These are phyloP conservation scores for Gonocerus acuteangulatus DNA, from an alignment of 2,888 invertebrate species.

Conservation along the genomic window DNA sequence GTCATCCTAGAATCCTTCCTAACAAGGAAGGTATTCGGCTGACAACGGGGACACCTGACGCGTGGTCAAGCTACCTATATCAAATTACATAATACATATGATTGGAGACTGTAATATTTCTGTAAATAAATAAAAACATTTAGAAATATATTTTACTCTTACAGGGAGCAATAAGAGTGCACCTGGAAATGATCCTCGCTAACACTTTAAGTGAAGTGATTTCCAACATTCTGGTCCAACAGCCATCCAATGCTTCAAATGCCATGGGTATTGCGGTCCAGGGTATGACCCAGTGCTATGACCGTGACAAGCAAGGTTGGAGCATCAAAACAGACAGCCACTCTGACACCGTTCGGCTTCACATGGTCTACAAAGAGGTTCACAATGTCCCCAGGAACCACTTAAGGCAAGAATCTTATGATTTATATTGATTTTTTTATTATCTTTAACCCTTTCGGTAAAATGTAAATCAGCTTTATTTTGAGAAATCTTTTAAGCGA, in stretches of 20 bases:
- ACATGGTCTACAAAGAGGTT: slow-evolving; percentile 66
- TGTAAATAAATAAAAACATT: too few species aligned
- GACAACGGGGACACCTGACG: too few species aligned
- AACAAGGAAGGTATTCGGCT: too few species aligned
- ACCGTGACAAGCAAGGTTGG: slow-evolving; percentile 75
- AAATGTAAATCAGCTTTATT: too few species aligned
- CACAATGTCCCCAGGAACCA: slow-evolving; percentile 73
- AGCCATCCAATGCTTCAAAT: slow-evolving; percentile 26
- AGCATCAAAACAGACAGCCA: slow-evolving; percentile 67
- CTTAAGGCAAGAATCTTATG: slow-evolving; percentile 50
- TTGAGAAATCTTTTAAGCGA: too few species aligned
- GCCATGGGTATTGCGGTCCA: slow-evolving; percentile 51
- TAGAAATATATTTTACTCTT: too few species aligned
- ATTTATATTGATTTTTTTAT: too few species aligned
- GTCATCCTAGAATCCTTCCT: too few species aligned
- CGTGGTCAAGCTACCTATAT: too few species aligned
- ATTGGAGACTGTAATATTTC: too few species aligned
- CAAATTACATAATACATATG: too few species aligned
- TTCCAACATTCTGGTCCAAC: slow-evolving; percentile 39
- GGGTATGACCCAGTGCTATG: slow-evolving; percentile 59
- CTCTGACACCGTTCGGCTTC: slow-evolving; percentile 64
- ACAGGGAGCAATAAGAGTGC: slow-evolving; percentile 54
- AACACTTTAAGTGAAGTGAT: slow-evolving; percentile 58
- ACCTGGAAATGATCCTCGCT: slow-evolving; percentile 66
- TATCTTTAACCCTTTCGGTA: too few species aligned